A percentile compares a stretch with the other conserved stretches of the same genome.
These are phyloP conservation scores for Heteractis magnifica DNA, from an alignment of 92 coral and sea anemone species.

Conservation along the genomic window DNA sequence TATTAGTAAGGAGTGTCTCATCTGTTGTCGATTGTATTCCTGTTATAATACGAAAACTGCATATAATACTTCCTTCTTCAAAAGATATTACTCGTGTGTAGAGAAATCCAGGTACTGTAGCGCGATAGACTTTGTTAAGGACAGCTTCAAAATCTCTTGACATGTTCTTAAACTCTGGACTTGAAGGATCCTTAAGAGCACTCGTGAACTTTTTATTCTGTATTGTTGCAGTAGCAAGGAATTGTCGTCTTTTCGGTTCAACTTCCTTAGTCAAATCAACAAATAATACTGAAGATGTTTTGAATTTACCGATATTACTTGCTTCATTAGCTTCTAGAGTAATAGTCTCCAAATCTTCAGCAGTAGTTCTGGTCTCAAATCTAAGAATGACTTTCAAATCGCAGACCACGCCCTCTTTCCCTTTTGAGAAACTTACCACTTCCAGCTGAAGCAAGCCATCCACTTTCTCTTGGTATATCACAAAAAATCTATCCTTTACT, in stretches of 20 bases:
- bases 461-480: conserved; percentile 1
- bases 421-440: conserved; percentile 7
- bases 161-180: conserved; percentile 19
- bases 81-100: conserved; percentile 18
- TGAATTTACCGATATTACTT: background rate
- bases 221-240: conserved; percentile 27
- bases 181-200: conserved; percentile 18
- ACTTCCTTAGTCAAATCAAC: conserved; percentile 11
- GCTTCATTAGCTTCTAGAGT: conserved; percentile 9
- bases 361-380: conserved; percentile 18
- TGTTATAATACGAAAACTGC: conserved; percentile 40
- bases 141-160: background rate
- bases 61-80: conserved; percentile 53
- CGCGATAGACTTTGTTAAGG: conserved; percentile 4
- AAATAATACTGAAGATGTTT: conserved; percentile 1
- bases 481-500: background rate
- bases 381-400: background rate
- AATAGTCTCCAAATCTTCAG: background rate
- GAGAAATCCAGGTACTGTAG: conserved; percentile 15
- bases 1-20: background rate
- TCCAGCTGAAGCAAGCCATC: conserved; percentile 17
- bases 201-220: background rate
- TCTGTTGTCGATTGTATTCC: conserved; percentile 8
- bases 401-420: background rate
- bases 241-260: conserved; percentile 23